Conservation (phyloP, 2,797 vertebrate genomes). For the Urosaurus nigricauda region DNA sequence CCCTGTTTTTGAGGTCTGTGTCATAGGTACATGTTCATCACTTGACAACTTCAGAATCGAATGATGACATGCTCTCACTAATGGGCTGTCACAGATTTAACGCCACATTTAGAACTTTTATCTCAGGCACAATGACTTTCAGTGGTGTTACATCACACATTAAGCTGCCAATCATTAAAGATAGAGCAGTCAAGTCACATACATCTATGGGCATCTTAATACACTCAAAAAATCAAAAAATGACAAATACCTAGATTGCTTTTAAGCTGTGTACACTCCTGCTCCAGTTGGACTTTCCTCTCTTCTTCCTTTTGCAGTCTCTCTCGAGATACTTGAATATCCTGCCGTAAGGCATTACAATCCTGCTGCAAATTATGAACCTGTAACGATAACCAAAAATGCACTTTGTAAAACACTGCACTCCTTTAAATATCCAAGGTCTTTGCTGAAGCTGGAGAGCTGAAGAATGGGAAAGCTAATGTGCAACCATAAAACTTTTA, state of each 20-base stretch:
- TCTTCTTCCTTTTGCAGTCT: conserved; percentile 71
- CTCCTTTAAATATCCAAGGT: not conserved
- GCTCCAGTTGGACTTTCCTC: conserved; percentile 67
- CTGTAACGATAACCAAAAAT: conserved; percentile 62
- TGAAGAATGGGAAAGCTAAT: not conserved
- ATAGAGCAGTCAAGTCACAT: too few relatives aligned
- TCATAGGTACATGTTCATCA: not conserved
- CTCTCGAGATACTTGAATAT: conserved; percentile 65
- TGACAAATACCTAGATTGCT: conserved; percentile 68
- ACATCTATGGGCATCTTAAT: not conserved
- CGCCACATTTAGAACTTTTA: not conserved
- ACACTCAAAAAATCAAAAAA: not conserved
- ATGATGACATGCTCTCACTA: not conserved
- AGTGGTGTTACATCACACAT: not conserved
- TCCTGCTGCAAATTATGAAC: conserved; percentile 77
- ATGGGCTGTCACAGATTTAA: not conserved
- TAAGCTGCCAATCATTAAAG: not conserved
- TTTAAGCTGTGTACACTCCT: conserved; percentile 60
- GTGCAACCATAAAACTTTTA: not conserved
- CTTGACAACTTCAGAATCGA: not conserved
- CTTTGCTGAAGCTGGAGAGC: not conserved
- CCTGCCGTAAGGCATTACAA: conserved; percentile 66
- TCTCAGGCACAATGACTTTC: not conserved
- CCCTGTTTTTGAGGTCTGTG: not conserved
- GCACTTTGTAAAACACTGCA: not conserved